Evolutionary conservation across 2,888 invertebrate species (phyloP), one percentile per base, ranked within the genome.

Genomic region (Lasioglossum calceatum): DNA sequence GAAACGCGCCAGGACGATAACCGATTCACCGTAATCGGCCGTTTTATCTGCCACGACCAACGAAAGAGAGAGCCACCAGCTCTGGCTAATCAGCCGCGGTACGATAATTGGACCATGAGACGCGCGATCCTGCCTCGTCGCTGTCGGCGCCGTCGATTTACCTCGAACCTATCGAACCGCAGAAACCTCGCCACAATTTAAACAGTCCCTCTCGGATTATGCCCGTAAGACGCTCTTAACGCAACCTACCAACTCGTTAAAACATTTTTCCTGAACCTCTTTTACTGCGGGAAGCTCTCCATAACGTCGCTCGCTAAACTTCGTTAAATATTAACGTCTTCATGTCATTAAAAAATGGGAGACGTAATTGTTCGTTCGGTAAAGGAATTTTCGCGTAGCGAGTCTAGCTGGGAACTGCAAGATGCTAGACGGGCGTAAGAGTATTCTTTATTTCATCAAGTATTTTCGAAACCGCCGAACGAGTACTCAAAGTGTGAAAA

Each of bases 101-200:
- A 84, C 84, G 85, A 85, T 90, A 90, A 89, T 90, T 90, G 90
- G 75, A 77, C 79, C 85, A 74, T 23, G 82, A 73, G 47, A 67
- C 78, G 80, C 72, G 74, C 44, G 27, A n/a, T 71, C 75, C 36
- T 47, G 47, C 32, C 73, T 77, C 75, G n/a, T 54, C 54, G 54
- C 23, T 54, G 54, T 54, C 61, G 61, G 61, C 61, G 61, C 12
- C 61, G 27, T 61, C 61, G 27, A 61, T 61, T 61, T 61, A 61
- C 61, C 67, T 67, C 67, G 67, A 67, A 36, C 32, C 32, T 67
- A 67, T 36, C 67, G 32, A 67, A 36, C 36, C 32, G 14, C 19
- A 36, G 36, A 36, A 32, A 19, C 36, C 19, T 67, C 16, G 32
- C 8, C 16, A 19, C 67, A 36, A 36, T 36, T 36, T 19, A 36